Evolutionary conservation across 37 sponge, comb jelly and placozoan species (phyloP).

Genomic region (Halichondria panicea): DNA sequence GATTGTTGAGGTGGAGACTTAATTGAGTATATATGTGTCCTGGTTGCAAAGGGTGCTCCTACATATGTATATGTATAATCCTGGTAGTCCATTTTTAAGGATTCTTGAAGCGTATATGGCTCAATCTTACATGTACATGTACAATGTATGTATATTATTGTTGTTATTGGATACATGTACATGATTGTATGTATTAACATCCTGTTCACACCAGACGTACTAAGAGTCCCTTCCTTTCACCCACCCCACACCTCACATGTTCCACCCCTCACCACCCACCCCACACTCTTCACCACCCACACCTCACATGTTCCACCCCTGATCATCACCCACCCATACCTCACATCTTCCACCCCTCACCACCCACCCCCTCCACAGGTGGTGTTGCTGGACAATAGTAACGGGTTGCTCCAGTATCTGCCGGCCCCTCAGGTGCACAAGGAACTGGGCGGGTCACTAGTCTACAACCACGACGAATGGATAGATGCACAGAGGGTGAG

Average conservation of each 20-base stretch:
- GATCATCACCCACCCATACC: background rate
- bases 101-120: no score
- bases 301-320: background rate
- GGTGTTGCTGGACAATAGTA: conserved; percentile 30
- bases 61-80: no score
- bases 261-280: background rate
- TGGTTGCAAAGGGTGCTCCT: no score
- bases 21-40: no score
- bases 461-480: conserved; percentile 76
- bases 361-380: conserved; percentile 15
- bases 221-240: background rate
- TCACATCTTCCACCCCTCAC: background rate
- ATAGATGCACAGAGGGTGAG: conserved; percentile 52
- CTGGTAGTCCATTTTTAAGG: no score
- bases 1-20: no score
- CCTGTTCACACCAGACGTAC: background rate
- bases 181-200: background rate
- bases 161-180: no score
- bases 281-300: background rate
- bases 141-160: no score
- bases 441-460: conserved; percentile 63
- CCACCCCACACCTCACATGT: background rate
- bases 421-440: conserved; percentile 38
- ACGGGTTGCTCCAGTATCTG: conserved; percentile 53
- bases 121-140: no score